Conservation (phyloP, 2,113 vertebrate species). For the Callipepla californica region DNA sequence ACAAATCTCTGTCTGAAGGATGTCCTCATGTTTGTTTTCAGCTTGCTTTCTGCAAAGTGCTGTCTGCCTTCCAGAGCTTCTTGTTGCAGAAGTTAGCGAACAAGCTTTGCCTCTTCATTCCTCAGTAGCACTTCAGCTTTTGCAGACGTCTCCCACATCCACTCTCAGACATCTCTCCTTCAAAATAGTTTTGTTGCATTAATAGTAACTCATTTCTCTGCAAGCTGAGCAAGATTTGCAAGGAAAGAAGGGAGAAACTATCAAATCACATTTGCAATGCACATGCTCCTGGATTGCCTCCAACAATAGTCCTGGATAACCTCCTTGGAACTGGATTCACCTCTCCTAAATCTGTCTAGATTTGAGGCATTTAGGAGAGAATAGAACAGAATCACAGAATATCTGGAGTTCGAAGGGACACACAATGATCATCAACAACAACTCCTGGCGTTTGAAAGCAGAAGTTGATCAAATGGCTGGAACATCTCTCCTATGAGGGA, state of each 20-base stretch:
- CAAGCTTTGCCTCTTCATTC: background rate
- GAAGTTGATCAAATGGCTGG: background rate
- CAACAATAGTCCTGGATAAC: background rate
- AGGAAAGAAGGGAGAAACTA: background rate
- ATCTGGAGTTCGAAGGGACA: too few relatives aligned
- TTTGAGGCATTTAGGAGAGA: background rate
- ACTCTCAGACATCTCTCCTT: background rate
- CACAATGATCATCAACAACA: too few relatives aligned
- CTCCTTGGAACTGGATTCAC: background rate
- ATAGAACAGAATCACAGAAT: background rate
- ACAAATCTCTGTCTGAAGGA: background rate
- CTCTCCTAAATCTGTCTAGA: background rate
- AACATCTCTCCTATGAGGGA: background rate
- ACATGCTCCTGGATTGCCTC: background rate
- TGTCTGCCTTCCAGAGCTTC: background rate
- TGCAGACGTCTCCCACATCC: background rate
- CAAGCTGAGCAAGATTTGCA: background rate
- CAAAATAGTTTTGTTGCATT: accelerated
- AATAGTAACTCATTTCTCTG: background rate
- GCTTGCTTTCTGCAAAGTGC: background rate
- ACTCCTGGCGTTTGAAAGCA: too few relatives aligned
- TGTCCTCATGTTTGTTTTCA: background rate
- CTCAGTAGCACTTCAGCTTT: background rate
- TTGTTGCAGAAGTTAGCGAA: background rate
- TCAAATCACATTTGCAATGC: background rate